Conservation (phyloP, 1,140 invertebrate genomes). For the Leptonema lineaticorne region DNA sequence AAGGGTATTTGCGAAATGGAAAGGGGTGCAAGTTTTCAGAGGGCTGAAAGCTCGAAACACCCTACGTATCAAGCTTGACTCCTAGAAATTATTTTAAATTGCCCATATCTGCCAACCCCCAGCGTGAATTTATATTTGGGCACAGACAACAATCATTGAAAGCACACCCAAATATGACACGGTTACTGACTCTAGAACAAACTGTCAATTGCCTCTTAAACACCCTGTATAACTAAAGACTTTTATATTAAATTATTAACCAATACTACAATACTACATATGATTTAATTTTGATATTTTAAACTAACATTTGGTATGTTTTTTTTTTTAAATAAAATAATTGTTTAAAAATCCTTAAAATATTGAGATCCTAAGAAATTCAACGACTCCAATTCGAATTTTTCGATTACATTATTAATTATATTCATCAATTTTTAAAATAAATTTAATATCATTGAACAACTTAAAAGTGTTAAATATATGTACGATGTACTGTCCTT, state of each 20-base stretch:
- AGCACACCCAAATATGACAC: constrained; percentile 26
- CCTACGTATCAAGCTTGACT: constrained; percentile 38
- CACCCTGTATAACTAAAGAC: background rate
- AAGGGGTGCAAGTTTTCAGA: background rate
- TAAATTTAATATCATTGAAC: too few species aligned
- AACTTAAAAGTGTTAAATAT: too few species aligned
- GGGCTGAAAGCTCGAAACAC: constrained; percentile 33
- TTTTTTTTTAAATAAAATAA: too few species aligned
- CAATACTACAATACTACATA: background rate
- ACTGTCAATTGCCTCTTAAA: constrained; percentile 17
- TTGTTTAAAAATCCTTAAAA: too few species aligned
- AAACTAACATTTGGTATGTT: background rate
- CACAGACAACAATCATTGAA: too few species aligned
- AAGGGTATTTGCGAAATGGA: background rate
- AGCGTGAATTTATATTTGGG: constrained; percentile 36
- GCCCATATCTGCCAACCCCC: constrained; percentile 41
- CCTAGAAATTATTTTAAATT: constrained; percentile 43
- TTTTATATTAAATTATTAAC: background rate
- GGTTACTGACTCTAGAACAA: constrained; percentile 2
- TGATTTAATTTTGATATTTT: background rate
- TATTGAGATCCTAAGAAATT: too few species aligned
- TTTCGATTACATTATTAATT: too few species aligned
- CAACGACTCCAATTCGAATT: too few species aligned
- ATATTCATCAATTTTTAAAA: too few species aligned
- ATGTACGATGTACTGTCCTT: too few species aligned